phyloP scores from a whole-genome alignment of 2,888 invertebrate species.

The Pelosia muscerda region DNA sequence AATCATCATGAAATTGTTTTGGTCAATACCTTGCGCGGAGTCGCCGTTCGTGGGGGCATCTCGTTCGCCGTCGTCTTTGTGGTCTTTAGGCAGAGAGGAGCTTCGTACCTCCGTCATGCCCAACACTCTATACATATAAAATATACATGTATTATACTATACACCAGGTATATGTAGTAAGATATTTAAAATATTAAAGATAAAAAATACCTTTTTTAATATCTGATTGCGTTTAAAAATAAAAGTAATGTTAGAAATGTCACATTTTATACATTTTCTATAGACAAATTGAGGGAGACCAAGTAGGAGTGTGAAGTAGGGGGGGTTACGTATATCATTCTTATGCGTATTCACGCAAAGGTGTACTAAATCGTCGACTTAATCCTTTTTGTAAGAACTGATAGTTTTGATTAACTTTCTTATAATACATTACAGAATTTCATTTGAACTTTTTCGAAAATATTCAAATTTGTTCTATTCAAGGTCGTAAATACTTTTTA shows the following conservation, averaged over 20 bases:
- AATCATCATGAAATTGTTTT: no score
- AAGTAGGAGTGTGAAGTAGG: no score
- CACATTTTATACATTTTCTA: background rate
- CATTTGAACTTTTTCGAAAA: no score
- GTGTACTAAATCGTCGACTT: no score
- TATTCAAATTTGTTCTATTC: no score
- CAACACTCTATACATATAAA: constrained; percentile 65
- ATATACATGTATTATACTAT: background rate
- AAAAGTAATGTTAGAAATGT: background rate
- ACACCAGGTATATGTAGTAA: background rate
- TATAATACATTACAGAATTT: no score
- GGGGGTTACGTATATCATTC: no score
- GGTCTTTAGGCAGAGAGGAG: constrained; percentile 76
- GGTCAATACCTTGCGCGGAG: constrained; percentile 46
- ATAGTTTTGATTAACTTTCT: no score
- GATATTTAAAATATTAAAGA: background rate
- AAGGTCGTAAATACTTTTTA: no score
- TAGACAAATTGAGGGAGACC: background rate
- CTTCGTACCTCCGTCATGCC: constrained; percentile 72
- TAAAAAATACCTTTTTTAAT: background rate
- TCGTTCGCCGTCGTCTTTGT: constrained; percentile 60
- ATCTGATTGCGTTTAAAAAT: constrained; percentile 1
- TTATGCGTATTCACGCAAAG: no score
- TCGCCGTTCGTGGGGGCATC: constrained; percentile 25
- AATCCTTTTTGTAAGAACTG: no score